Base-by-base conservation (phyloP, 2,113 vertebrate genomes). In the Oreochromis aureus region DNA sequence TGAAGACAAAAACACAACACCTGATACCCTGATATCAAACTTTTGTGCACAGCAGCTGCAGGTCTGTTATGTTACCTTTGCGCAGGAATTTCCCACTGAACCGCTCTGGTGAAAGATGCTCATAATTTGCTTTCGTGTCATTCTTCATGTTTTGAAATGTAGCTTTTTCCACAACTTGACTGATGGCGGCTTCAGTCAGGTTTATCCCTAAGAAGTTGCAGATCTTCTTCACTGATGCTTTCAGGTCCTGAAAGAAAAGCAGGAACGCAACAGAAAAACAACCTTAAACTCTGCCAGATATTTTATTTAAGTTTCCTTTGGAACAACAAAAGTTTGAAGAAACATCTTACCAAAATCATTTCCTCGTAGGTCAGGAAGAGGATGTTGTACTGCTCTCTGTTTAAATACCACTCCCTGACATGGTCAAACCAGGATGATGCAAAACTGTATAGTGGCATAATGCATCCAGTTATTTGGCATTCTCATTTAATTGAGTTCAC, bases 61-160 rank as follows among this genome's bases (percentile, higher is more conserved):
- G 55, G 55, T 27, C 22, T 56, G 22, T 56, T 27, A 7, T 4
- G 22, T 0, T 56, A 56, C 55, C 55, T 56, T 56, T 56, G 0
- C 55, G 55, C 55, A 56, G 0, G 55, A 56, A 56, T 56, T 0
- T 56, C 1, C 55, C 55, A 27, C 10, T 27, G 22, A 56, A 7
- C 22, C 0, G 0, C 6, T 56, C 55, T 56, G 6, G 6, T 0
- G 22, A 22, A 2, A 56, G 0, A 0, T 56, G 22, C 6, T 56
- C 0, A 56, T 56, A 56, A 0, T 56, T 56, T 56, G 55, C 55
- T 27, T 56, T 56, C 1, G 11, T 4, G 6, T 56, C 1, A 0
- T 56, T 56, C 55, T 56, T 56, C 55, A 56, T 56, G 55, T 24
- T 56, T 6, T 12, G 0, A 56, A 56, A 56, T 0, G 0, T 56